Evolutionary conservation across 2,113 vertebrate genomes (phyloP).

Genomic region (Danio rerio): DNA sequence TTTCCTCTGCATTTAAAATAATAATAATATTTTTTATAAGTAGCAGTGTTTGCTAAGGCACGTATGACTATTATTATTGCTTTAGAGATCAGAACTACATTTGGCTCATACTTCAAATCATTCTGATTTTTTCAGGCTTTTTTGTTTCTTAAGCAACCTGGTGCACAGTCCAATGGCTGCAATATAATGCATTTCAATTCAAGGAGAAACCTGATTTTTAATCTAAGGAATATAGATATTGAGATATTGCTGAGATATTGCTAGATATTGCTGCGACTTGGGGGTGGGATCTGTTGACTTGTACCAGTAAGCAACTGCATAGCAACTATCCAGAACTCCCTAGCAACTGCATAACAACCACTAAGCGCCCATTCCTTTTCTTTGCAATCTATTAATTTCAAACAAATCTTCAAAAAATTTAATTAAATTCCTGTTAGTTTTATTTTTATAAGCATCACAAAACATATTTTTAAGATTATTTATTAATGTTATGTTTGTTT

Average conservation of each 20-base stretch:
- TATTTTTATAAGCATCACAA: no score
- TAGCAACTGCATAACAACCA: slow-evolving; percentile 19
- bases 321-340: neutral
- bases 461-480: no score
- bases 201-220: neutral
- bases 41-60: neutral
- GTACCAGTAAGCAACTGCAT: slow-evolving; percentile 4
- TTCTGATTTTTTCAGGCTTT: no score
- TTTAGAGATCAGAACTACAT: neutral
- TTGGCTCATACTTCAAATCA: neutral
- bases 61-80: neutral
- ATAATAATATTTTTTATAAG: neutral
- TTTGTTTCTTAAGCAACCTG: no score
- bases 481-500: no score
- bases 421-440: no score
- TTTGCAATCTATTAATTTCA: no score
- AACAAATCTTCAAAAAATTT: no score
- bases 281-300: slow-evolving; percentile 3
- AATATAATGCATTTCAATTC: no score
- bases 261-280: neutral
- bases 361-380: neutral
- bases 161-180: no score
- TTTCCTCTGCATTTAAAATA: neutral
- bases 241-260: no score
- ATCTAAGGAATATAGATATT: neutral